Percentiles rank a stretch among this genome's conserved stretches.
These are phyloP conservation scores for Umimayanthus kanabou DNA, from an alignment of 92 coral and sea anemone species.

Conservation along the genomic window DNA sequence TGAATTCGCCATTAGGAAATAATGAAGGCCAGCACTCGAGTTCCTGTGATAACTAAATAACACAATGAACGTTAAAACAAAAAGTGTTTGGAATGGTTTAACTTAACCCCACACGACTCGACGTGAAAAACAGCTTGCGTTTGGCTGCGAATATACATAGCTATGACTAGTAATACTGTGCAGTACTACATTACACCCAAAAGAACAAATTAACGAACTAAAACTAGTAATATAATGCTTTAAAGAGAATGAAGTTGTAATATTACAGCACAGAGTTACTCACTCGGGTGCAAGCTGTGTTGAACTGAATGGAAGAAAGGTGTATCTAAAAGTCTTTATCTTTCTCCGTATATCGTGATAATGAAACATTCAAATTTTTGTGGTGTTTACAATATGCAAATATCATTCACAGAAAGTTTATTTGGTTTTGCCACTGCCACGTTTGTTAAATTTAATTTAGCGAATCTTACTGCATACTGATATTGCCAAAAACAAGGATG, in stretches of 20 bases:
- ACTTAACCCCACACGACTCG: background rate
- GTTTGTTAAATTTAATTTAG: no score
- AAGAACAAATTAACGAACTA: background rate
- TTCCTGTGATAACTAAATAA: background rate
- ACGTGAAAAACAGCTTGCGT: background rate
- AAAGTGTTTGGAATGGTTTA: background rate
- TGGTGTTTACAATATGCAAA: no score
- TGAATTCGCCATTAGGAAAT: background rate
- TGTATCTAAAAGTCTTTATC: no score
- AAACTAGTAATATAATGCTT: background rate
- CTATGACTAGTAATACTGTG: background rate
- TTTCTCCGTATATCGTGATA: no score
- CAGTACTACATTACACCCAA: background rate
- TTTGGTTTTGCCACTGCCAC: no score
- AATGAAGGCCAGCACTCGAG: no score
- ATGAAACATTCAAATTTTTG: no score
- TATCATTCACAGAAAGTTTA: no score
- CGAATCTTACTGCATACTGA: no score
- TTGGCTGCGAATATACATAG: background rate
- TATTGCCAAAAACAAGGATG: no score
- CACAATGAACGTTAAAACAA: background rate
- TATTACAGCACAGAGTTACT: background rate
- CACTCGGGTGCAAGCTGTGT: conserved; percentile 6
- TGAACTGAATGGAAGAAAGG: background rate
- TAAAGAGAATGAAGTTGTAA: background rate